These are phyloP conservation scores for Monochamus alternatus DNA, from an alignment of 2,888 invertebrate genomes.

Conservation along the genomic window DNA sequence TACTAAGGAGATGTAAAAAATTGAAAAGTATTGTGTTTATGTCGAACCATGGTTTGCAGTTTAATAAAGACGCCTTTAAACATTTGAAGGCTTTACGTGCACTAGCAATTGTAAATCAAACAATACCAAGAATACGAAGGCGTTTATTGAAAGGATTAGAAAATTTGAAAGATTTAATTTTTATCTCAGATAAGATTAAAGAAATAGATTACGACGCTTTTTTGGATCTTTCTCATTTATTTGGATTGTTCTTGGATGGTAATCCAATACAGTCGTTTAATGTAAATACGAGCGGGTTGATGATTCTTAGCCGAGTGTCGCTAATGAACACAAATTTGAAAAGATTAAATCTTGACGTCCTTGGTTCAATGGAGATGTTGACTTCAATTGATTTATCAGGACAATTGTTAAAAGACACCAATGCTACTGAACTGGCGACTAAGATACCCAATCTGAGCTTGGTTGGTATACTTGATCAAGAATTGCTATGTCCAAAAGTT, in stretches of 20 bases:
- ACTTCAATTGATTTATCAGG: too few relatives aligned
- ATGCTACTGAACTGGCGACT: too few relatives aligned
- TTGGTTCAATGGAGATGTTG: too few relatives aligned
- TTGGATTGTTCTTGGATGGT: background rate
- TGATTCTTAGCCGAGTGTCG: background rate
- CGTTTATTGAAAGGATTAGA: background rate
- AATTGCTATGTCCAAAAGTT: too few relatives aligned
- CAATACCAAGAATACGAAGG: background rate
- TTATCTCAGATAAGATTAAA: background rate
- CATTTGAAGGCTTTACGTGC: background rate
- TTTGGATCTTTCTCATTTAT: background rate
- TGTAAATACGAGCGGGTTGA: background rate
- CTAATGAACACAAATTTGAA: background rate
- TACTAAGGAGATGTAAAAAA: background rate
- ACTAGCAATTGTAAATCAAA: background rate
- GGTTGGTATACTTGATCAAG: too few relatives aligned
- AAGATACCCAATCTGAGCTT: too few relatives aligned
- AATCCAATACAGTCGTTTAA: background rate
- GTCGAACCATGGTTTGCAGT: background rate
- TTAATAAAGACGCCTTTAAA: background rate
- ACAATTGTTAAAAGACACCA: too few relatives aligned
- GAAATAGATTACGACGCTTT: conserved; percentile 8
- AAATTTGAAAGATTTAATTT: background rate
- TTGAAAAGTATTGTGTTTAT: background rate
- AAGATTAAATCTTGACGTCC: background rate